Conservation (phyloP, 2,113 vertebrate genomes). For the Lampris incognitus region DNA sequence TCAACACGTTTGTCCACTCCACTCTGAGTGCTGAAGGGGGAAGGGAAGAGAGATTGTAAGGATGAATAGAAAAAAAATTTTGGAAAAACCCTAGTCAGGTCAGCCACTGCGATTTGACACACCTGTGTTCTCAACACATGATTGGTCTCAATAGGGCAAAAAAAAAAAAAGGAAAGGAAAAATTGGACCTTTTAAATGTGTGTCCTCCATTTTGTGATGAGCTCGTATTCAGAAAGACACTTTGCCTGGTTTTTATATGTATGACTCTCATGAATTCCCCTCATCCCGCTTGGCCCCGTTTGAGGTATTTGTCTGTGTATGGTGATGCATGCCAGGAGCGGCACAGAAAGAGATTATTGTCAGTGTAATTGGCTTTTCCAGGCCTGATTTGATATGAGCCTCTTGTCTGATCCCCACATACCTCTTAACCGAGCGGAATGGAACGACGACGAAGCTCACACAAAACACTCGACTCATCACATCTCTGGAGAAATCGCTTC, state of each 20-base stretch:
- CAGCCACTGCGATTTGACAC: no score
- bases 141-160: no score
- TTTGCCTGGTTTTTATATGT: constrained; percentile 1
- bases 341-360: constrained; percentile 79
- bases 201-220: constrained; percentile 10
- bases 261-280: constrained; percentile 25
- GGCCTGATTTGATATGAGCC: constrained; percentile 75
- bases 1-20: constrained; percentile 22
- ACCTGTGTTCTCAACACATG: no score
- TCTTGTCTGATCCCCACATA: constrained; percentile 76
- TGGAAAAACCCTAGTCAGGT: not conserved
- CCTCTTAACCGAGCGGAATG: constrained; percentile 75
- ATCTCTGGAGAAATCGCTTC: constrained; percentile 60
- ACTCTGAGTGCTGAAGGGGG: not conserved
- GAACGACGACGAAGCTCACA: constrained; percentile 70
- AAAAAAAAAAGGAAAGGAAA: not conserved
- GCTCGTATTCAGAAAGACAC: constrained; percentile 14
- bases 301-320: constrained; percentile 70
- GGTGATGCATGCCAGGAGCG: constrained; percentile 70
- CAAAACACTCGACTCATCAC: constrained; percentile 63
- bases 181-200: not conserved
- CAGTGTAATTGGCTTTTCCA: constrained; percentile 82
- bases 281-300: constrained; percentile 20
- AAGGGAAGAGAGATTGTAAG: not conserved
- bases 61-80: not conserved